These are phyloP conservation scores for Malurus leucopterus DNA, from an alignment of 2,797 vertebrate species.

Conservation along the genomic window DNA sequence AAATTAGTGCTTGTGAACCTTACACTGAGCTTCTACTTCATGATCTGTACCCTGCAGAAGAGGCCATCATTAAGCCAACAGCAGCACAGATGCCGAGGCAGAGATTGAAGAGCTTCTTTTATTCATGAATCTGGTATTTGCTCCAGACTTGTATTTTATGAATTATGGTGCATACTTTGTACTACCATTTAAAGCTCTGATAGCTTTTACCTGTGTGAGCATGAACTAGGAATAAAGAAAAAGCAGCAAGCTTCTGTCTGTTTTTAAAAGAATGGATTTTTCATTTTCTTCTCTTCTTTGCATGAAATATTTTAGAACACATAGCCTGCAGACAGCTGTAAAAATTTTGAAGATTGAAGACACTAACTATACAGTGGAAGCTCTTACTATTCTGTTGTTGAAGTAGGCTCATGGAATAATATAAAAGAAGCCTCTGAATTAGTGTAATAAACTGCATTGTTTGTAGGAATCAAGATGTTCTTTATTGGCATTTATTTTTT, in stretches of 20 bases:
- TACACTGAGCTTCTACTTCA: neutral
- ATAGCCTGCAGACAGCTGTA: slow-evolving; percentile 26
- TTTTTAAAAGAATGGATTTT: neutral
- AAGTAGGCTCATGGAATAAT: neutral
- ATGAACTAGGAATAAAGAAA: neutral
- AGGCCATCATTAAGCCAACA: neutral
- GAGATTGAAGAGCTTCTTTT: neutral
- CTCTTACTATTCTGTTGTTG: neutral
- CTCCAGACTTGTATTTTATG: neutral
- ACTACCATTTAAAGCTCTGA: neutral
- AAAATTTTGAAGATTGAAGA: slow-evolving; percentile 26
- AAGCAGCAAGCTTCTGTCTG: neutral
- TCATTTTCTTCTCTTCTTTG: slow-evolving; percentile 9
- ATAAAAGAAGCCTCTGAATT: neutral
- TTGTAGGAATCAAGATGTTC: neutral
- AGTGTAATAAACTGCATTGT: neutral
- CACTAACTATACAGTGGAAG: neutral
- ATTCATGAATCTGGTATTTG: neutral
- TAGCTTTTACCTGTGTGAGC: neutral
- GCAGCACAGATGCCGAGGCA: neutral
- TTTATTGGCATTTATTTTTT: neutral
- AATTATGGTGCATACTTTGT: neutral
- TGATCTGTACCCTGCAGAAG: neutral
- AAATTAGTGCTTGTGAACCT: neutral
- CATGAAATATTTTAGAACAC: slow-evolving; percentile 20